phyloP scores from a whole-genome alignment of 1,140 invertebrate genomes.

The Drosophila ercepeae region DNA sequence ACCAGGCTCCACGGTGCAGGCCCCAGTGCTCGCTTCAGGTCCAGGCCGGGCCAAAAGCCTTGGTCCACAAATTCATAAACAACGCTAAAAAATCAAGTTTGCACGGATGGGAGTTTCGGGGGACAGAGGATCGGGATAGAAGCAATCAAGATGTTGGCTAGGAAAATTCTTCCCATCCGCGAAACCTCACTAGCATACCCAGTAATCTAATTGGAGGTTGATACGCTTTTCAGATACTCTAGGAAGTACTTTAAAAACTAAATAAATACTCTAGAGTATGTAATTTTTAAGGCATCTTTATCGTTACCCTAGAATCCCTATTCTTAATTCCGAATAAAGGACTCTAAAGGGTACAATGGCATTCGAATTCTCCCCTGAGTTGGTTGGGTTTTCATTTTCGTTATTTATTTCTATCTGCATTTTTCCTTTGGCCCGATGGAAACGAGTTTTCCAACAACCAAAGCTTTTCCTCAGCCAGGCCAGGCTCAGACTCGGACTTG shows the following conservation, averaged over 20 bases:
- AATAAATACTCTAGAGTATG: too few relatives aligned
- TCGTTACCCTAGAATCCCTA: too few relatives aligned
- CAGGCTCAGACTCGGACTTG: not conserved
- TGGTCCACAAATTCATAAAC: slow-evolving; percentile 56
- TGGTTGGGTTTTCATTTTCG: slow-evolving; percentile 58
- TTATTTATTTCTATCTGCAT: slow-evolving; percentile 75
- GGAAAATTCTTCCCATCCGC: slow-evolving; percentile 67
- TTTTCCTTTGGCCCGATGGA: slow-evolving; percentile 53
- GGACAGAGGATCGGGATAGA: not conserved
- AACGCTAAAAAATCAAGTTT: slow-evolving; percentile 71
- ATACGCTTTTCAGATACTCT: not conserved
- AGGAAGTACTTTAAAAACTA: too few relatives aligned
- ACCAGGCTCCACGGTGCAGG: slow-evolving; percentile 47
- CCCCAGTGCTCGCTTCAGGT: slow-evolving; percentile 1
- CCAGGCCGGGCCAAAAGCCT: slow-evolving; percentile 16
- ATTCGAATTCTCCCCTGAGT: not conserved
- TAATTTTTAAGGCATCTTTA: not conserved
- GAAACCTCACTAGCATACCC: not conserved
- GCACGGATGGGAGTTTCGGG: not conserved
- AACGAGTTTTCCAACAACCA: slow-evolving; percentile 68
- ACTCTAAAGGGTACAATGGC: not conserved
- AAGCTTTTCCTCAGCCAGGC: slow-evolving; percentile 35
- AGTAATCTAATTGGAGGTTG: not conserved
- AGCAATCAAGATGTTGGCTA: slow-evolving; percentile 68
- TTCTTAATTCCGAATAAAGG: not conserved